Conservation (phyloP, 92 coral and sea anemone genomes). For the Heteractis magnifica region DNA sequence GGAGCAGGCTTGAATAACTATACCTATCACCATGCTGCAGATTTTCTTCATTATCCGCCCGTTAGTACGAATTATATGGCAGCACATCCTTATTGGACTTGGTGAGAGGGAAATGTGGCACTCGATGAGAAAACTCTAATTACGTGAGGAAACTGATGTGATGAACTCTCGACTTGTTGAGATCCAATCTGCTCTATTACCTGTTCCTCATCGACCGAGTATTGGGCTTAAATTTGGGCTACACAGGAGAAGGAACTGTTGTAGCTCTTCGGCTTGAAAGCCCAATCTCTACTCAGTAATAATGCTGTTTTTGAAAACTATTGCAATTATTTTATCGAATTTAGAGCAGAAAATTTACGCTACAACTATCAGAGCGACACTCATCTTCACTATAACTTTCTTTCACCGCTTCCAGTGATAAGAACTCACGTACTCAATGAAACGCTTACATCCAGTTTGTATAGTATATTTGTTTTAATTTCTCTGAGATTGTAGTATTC, state of each 20-base stretch:
- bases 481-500: conserved; percentile 30
- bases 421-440: conserved; percentile 31
- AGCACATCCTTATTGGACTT: conserved; percentile 83
- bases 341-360: conserved; percentile 23
- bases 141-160: conserved; percentile 49
- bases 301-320: conserved; percentile 15
- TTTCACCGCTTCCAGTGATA: conserved; percentile 50
- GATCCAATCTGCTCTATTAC: conserved; percentile 41
- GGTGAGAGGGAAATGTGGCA: conserved; percentile 50
- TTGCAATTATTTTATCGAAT: conserved; percentile 31
- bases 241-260: conserved; percentile 14
- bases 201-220: conserved; percentile 34
- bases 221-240: conserved; percentile 30
- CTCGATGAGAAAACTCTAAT: conserved; percentile 30
- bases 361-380: conserved; percentile 25
- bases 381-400: conserved; percentile 35
- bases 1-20: conserved; percentile 66
- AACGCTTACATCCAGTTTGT: conserved; percentile 30
- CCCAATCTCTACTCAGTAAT: not conserved
- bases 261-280: conserved; percentile 16
- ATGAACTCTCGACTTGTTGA: conserved; percentile 50
- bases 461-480: conserved; percentile 30
- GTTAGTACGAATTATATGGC: conserved; percentile 68
- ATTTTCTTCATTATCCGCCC: conserved; percentile 82
- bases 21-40: conserved; percentile 82